phyloP scores from a whole-genome alignment of 2,888 invertebrate genomes.

The Oxyscelio sp. region DNA sequence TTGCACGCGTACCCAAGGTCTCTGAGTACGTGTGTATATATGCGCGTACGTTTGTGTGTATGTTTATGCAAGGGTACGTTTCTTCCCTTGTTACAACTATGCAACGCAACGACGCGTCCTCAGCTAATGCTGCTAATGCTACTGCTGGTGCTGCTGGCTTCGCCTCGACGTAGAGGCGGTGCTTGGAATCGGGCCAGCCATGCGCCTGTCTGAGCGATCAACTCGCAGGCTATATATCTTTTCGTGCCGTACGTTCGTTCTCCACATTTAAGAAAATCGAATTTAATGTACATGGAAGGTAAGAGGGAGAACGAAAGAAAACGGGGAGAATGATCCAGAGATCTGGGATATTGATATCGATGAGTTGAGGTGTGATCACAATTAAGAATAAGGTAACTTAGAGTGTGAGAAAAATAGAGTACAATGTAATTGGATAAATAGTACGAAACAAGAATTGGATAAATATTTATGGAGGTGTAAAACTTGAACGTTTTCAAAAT shows the following conservation, averaged over 20 bases:
- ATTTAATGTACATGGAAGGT: too few species aligned
- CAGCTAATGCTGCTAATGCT: conserved; percentile 83
- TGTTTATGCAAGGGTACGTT: too few species aligned
- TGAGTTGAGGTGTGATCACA: too few species aligned
- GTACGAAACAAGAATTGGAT: too few species aligned
- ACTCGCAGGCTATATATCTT: conserved; percentile 56
- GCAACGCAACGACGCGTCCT: conserved; percentile 67
- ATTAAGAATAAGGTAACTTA: too few species aligned
- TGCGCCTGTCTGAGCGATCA: conserved; percentile 84
- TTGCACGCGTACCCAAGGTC: conserved; percentile 13
- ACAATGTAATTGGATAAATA: too few species aligned
- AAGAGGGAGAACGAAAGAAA: too few species aligned
- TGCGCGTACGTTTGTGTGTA: conserved; percentile 15
- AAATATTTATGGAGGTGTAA: too few species aligned
- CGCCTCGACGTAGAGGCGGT: conserved; percentile 83
- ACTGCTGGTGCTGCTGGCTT: conserved; percentile 81
- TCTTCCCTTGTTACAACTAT: conserved; percentile 67
- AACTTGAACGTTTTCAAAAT: too few species aligned
- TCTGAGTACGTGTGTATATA: background rate
- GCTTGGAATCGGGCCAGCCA: conserved; percentile 87
- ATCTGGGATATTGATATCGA: too few species aligned
- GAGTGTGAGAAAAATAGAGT: too few species aligned
- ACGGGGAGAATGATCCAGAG: too few species aligned
- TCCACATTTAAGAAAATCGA: conserved; percentile 52
- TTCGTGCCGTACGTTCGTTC: conserved; percentile 53